These are phyloP conservation scores for Drosophila koepferae DNA, from an alignment of 2,888 invertebrate species.

Conservation along the genomic window DNA sequence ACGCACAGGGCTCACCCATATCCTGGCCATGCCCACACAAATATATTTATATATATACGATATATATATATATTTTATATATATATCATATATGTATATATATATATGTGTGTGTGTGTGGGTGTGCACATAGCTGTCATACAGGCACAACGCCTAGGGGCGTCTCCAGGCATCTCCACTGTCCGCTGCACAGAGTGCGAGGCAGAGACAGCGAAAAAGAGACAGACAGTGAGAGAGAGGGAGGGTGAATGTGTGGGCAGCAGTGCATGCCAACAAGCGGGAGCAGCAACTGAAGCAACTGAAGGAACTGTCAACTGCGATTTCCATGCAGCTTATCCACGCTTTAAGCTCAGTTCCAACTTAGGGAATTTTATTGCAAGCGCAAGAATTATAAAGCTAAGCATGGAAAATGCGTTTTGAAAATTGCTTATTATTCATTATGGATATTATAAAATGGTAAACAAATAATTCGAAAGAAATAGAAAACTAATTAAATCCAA, in stretches of 20 bases:
- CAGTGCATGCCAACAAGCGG: conserved; percentile 2
- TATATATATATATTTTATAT: not conserved
- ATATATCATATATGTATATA: conserved; percentile 1
- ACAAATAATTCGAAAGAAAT: no score
- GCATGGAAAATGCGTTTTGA: not conserved
- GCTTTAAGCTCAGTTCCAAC: conserved; percentile 1
- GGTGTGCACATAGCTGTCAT: conserved; percentile 24
- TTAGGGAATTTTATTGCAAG: not conserved
- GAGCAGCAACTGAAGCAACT: not conserved
- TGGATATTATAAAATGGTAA: no score
- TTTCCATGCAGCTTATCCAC: conserved; percentile 3
- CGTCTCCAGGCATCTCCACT: conserved; percentile 9
- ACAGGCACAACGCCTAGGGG: conserved; percentile 20
- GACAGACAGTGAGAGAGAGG: not conserved
- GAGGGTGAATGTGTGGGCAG: not conserved
- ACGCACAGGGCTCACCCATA: conserved; percentile 8
- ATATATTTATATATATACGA: not conserved
- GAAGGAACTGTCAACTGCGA: not conserved
- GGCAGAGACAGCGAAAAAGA: not conserved
- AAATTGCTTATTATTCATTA: not conserved
- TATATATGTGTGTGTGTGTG: not conserved
- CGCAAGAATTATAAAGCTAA: not conserved
- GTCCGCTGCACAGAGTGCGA: not conserved
- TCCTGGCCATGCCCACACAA: conserved; percentile 5
- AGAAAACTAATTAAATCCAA: no score